Conservation (phyloP, 2,888 invertebrate species). For the Margaritifera margaritifera region DNA sequence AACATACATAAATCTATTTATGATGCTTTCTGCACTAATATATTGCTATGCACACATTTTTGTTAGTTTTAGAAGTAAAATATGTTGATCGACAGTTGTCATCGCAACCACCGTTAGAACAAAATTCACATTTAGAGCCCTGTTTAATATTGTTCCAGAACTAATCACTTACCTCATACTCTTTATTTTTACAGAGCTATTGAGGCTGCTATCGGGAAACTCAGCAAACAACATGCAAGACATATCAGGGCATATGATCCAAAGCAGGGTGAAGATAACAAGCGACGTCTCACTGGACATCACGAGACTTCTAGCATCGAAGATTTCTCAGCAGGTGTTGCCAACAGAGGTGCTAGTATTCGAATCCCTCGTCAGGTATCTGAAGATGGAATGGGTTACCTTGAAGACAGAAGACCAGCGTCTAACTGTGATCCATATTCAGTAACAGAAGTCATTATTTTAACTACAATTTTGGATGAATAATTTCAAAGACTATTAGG, state of each 20-base stretch:
- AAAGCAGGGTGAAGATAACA: constrained; percentile 95
- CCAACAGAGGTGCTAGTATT: constrained; percentile 94
- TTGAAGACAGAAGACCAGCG: constrained; percentile 88
- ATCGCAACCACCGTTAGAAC: too few species aligned
- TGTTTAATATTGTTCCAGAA: neutral
- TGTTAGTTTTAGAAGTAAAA: too few species aligned
- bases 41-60: too few species aligned
- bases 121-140: too few species aligned
- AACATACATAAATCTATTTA: too few species aligned
- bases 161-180: neutral
- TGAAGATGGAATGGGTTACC: constrained; percentile 93
- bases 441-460: constrained; percentile 66
- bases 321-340: constrained; percentile 93
- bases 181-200: constrained; percentile 81
- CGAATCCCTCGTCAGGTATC: constrained; percentile 81
- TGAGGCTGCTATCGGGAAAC: constrained; percentile 94
- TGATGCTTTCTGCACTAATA: too few species aligned
- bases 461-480: constrained; percentile 50
- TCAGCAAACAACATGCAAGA: constrained; percentile 91
- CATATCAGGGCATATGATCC: constrained; percentile 98
- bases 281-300: constrained; percentile 90
- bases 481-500: neutral
- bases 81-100: too few species aligned
- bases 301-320: constrained; percentile 98
- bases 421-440: constrained; percentile 73